These are phyloP conservation scores for Epiblema foenella DNA, from an alignment of 2,888 invertebrate genomes.

Conservation along the genomic window DNA sequence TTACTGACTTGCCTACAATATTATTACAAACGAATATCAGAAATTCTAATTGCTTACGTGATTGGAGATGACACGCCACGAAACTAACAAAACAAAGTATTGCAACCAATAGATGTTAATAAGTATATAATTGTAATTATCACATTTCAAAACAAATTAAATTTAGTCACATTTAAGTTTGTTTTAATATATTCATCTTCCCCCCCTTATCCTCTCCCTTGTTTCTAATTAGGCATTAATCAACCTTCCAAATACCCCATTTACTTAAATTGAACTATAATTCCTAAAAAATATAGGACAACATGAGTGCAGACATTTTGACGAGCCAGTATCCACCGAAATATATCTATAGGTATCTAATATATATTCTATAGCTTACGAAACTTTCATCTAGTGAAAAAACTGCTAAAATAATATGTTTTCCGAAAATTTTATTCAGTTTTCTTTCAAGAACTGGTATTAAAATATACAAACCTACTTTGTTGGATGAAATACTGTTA, in stretches of 20 bases:
- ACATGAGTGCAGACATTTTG: no score
- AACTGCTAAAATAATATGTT: no score
- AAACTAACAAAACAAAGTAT: constrained; percentile 32
- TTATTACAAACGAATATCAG: neutral
- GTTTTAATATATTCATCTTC: constrained; percentile 48
- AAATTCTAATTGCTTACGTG: constrained; percentile 3
- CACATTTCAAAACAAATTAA: constrained; percentile 76
- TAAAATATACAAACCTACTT: no score
- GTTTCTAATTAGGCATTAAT: no score
- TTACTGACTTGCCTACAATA: neutral
- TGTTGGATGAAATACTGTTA: no score
- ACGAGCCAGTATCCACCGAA: no score
- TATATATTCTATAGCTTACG: no score
- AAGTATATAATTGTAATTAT: constrained; percentile 58
- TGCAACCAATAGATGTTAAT: constrained; percentile 40
- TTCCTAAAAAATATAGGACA: no score
- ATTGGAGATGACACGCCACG: constrained; percentile 8
- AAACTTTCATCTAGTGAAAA: no score
- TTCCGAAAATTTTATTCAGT: no score
- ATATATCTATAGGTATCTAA: no score
- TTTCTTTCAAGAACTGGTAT: no score
- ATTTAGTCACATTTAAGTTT: constrained; percentile 71
- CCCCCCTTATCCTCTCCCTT: neutral
- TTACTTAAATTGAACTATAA: neutral
- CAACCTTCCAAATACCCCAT: neutral